These are phyloP conservation scores for Lepidochrysops patricia DNA, from an alignment of 2,888 invertebrate species.

Conservation along the genomic window DNA sequence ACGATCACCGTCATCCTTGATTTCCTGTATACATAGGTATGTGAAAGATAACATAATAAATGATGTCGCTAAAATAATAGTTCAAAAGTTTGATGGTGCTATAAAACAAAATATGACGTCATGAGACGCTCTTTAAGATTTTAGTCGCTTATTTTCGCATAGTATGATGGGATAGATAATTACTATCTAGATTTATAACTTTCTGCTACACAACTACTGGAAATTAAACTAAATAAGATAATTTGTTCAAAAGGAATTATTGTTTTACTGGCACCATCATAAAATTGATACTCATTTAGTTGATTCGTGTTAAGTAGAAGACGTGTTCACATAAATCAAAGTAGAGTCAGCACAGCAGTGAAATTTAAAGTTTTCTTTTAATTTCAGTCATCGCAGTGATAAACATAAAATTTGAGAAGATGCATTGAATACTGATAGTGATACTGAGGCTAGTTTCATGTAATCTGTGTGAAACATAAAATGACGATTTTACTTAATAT, in stretches of 20 bases:
- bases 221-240: too few species aligned
- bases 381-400: not conserved
- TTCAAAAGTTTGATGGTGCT: not conserved
- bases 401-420: not conserved
- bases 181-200: too few species aligned
- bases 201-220: too few species aligned
- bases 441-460: too few species aligned
- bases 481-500: too few species aligned
- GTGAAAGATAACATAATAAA: slow-evolving; percentile 8
- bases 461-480: too few species aligned
- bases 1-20: slow-evolving; percentile 62
- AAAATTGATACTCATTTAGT: not conserved
- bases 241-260: not conserved
- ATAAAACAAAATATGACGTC: too few species aligned
- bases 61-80: not conserved
- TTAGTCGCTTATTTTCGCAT: too few species aligned
- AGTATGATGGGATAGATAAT: too few species aligned
- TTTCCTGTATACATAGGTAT: slow-evolving; percentile 40
- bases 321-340: slow-evolving; percentile 7
- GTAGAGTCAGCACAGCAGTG: slow-evolving; percentile 4
- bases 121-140: too few species aligned
- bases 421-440: slow-evolving; percentile 9
- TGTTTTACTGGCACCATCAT: not conserved
- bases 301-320: slow-evolving; percentile 5
- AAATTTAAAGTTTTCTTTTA: not conserved